Percentiles rank a stretch among this genome's conserved stretches.
Conservation (phyloP, 2,888 invertebrate genomes). For the Cancer borealis region DNA sequence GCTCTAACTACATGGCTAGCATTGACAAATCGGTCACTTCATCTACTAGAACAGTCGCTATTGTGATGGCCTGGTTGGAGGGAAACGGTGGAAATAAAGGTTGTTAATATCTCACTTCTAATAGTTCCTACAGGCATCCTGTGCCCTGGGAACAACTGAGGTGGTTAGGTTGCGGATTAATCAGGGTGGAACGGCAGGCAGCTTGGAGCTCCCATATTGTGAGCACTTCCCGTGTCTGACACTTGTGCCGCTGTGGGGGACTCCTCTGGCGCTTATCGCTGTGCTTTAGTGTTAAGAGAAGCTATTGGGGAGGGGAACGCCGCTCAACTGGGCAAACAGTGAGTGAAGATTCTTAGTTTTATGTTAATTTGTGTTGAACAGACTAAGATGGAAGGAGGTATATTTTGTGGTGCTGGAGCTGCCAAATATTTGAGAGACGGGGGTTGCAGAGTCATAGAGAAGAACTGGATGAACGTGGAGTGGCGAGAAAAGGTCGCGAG, state of each 20-base stretch:
- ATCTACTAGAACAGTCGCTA: not conserved
- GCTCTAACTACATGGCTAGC: not conserved
- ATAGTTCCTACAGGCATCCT: not conserved
- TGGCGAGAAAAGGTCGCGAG: not conserved
- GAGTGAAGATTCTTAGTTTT: not conserved
- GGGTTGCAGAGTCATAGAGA: not conserved
- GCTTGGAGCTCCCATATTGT: not conserved
- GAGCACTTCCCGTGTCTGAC: not conserved
- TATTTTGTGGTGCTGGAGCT: not conserved
- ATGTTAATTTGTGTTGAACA: not conserved
- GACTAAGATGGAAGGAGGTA: not conserved
- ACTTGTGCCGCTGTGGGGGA: not conserved
- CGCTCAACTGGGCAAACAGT: not conserved
- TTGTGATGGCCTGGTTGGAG: not conserved
- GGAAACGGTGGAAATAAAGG: not conserved
- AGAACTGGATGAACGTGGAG: constrained; percentile 16
- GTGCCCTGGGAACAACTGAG: not conserved
- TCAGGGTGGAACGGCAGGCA: constrained; percentile 26
- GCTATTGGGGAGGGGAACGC: not conserved
- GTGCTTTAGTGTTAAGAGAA: not conserved
- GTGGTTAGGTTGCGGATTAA: not conserved
- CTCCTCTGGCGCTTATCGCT: not conserved
- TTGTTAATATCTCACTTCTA: not conserved
- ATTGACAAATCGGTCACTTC: not conserved
- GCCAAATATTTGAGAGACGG: not conserved